Evolutionary conservation across 2,113 vertebrate genomes (phyloP), one percentile per base, ranked within the genome.

Genomic region (Paraplagusia blochii): DNA sequence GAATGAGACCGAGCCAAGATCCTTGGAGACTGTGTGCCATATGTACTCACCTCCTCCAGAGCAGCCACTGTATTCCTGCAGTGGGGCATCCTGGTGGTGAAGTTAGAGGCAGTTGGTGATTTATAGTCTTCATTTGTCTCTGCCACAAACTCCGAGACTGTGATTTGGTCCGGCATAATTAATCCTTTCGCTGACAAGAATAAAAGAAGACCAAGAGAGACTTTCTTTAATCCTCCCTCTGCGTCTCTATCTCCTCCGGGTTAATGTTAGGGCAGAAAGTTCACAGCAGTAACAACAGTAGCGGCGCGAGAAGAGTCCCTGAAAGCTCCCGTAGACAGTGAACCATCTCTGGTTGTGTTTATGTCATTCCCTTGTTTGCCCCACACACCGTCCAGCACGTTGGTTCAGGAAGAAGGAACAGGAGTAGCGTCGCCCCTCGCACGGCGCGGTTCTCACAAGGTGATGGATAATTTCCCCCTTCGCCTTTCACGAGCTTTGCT

Each of bases 101-200:
- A 98, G 93, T 95, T 98, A 53, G 96, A 98, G 71, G 96, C 95
- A 50, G 96, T 97, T 69, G 96, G 96, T 35, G 96, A 93, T 87
- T 96, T 98, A 84, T 98, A 98, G 90, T 98, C 96, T 90, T 97
- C 96, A 88, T 95, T 96, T 44, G 96, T 98, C 92, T 98, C 96
- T 65, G 92, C 88, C 88, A 98, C 95, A 90, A 98, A 98, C 92
- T 98, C 96, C 84, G 93, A 93, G 85, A 98, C 94, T 75, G 95
- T 94, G 83, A 98, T 98, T 90, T 95, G 94, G 90, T 96, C 95
- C 90, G 96, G 96, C 95, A 97, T 97, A 66, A 53, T 89, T 79
- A 75, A 77, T 78, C 77, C 81, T 60, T 80, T 66, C 49, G 11
- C 54, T 42, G 49, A 45, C 47, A 13, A 44, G 45, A 39, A 61